Percentiles rank a stretch among this genome's conserved stretches.
These are phyloP conservation scores for Arenicola marina DNA, from an alignment of 2,888 invertebrate genomes.

Conservation along the genomic window DNA sequence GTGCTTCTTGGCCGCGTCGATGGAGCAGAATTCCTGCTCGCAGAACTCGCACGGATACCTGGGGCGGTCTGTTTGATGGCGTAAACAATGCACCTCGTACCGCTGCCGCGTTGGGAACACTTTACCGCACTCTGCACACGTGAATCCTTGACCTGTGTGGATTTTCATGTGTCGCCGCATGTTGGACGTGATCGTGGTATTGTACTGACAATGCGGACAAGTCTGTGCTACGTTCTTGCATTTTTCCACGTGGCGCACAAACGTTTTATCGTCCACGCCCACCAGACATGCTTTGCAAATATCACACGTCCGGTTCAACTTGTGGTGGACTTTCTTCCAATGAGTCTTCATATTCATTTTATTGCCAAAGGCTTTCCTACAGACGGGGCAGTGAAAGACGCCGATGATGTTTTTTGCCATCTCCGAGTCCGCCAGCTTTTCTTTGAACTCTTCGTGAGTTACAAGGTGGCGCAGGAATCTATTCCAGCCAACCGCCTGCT, in stretches of 20 bases:
- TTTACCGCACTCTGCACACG: conserved; percentile 18
- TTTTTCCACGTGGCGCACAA: conserved; percentile 26
- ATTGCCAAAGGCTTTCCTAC: conserved; percentile 21
- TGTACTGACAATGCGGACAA: conserved; percentile 25
- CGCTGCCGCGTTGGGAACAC: conserved; percentile 22
- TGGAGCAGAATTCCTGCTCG: conserved; percentile 15
- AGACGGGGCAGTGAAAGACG: conserved; percentile 21
- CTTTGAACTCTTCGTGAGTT: conserved; percentile 13
- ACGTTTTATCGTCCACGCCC: conserved; percentile 22
- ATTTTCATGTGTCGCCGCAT: conserved; percentile 21
- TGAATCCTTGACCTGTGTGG: conserved; percentile 26
- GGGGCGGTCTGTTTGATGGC: conserved; percentile 13
- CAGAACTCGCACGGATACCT: conserved; percentile 23
- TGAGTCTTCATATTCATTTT: conserved; percentile 26
- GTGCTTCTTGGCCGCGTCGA: conserved; percentile 26
- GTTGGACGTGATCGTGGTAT: conserved; percentile 16
- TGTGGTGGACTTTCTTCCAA: conserved; percentile 20
- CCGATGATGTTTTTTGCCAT: conserved; percentile 20
- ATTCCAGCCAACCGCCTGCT: conserved; percentile 9
- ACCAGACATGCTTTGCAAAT: conserved; percentile 11
- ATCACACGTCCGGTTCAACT: conserved; percentile 16
- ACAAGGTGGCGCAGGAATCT: conserved; percentile 21
- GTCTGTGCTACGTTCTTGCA: conserved; percentile 17
- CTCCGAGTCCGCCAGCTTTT: conserved; percentile 1
- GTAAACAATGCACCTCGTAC: conserved; percentile 9